Conservation (phyloP, 2,888 invertebrate genomes). For the Galerucella pusilla region DNA sequence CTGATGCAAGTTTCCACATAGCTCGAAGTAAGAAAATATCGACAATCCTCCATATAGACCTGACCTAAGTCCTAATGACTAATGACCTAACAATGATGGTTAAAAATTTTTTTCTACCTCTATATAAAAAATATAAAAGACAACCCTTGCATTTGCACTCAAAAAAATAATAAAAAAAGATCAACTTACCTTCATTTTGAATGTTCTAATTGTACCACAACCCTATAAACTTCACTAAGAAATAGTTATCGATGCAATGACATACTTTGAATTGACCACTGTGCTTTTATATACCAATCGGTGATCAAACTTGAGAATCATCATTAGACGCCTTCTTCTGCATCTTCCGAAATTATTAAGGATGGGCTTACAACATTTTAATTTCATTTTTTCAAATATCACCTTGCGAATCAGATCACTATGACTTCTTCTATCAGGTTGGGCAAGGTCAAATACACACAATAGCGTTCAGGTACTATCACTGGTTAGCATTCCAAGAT, state of each 20-base stretch:
- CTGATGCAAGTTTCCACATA: no score
- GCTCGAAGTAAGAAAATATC: no score
- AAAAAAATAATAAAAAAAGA: no score
- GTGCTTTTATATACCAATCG: constrained; percentile 25
- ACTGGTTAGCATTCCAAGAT: constrained; percentile 18
- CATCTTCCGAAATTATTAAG: constrained; percentile 44
- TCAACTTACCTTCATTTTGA: constrained; percentile 23
- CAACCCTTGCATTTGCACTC: no score
- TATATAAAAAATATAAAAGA: no score
- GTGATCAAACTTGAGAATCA: constrained; percentile 8
- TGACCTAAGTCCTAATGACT: no score
- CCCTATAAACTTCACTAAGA: constrained; percentile 12
- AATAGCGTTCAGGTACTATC: neutral
- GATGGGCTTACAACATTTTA: constrained; percentile 45
- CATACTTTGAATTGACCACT: constrained; percentile 21
- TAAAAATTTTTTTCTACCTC: no score
- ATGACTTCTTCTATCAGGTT: constrained; percentile 46
- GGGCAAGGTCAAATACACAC: constrained; percentile 52
- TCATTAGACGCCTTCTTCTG: constrained; percentile 7
- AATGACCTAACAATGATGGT: neutral
- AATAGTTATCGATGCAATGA: constrained; percentile 24
- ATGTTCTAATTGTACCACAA: neutral
- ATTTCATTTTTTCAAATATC: constrained; percentile 28
- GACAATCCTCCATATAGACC: no score
- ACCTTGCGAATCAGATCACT: constrained; percentile 52